Conservation (phyloP, 2,888 invertebrate genomes). For the Plagodis dolabraria region DNA sequence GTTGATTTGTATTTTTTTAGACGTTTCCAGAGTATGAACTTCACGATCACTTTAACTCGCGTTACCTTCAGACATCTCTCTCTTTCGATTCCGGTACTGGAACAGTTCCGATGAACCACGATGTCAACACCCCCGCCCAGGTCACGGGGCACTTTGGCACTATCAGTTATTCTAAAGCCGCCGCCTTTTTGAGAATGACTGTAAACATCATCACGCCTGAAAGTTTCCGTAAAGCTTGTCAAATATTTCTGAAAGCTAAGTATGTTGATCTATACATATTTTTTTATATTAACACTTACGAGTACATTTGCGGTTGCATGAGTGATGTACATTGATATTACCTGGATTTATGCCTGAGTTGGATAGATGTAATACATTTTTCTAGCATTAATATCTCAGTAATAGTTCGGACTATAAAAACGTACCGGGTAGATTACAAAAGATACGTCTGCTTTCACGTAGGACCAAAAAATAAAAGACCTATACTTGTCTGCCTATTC, state of each 20-base stretch:
- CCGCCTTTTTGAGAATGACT: conserved; percentile 73
- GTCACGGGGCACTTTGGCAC: conserved; percentile 87
- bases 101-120: conserved; percentile 84
- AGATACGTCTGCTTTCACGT: no score
- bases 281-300: conserved; percentile 35
- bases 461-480: no score
- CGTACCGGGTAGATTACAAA: no score
- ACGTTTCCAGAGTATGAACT: conserved; percentile 86
- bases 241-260: conserved; percentile 74
- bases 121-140: conserved; percentile 86
- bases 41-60: conserved; percentile 89
- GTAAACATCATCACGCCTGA: conserved; percentile 63
- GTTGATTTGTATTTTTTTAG: conserved; percentile 58
- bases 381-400: no score
- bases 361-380: no score
- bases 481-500: no score
- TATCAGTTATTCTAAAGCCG: conserved; percentile 89
- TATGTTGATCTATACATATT: conserved; percentile 58
- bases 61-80: conserved; percentile 88
- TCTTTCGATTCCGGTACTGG: conserved; percentile 65
- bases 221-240: conserved; percentile 62
- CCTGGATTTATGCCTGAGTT: no score
- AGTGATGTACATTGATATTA: no score
- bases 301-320: no score
- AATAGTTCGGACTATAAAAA: no score